These are phyloP conservation scores for Acipenser ruthenus DNA, from an alignment of 2,797 vertebrate genomes.

Conservation along the genomic window DNA sequence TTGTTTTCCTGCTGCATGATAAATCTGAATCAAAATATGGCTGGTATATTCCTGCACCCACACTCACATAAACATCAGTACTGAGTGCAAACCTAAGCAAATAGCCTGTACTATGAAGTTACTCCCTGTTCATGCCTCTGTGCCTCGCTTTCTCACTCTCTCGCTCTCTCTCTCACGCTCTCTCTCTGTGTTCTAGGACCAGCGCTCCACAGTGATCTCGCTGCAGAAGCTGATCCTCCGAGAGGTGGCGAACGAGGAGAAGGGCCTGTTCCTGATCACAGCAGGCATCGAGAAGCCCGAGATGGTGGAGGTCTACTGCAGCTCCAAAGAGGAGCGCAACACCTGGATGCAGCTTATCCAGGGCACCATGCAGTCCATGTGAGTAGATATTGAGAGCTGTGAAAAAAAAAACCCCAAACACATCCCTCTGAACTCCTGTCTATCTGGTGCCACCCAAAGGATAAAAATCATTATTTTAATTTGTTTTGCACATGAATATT, in stretches of 20 bases:
- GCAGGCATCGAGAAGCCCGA: constrained; percentile 78
- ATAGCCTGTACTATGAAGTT: too few species aligned
- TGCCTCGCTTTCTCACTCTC: constrained; percentile 9
- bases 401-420: not conserved
- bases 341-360: constrained; percentile 89
- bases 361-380: constrained; percentile 84
- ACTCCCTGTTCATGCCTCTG: not conserved
- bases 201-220: constrained; percentile 89
- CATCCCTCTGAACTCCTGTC: not conserved
- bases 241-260: constrained; percentile 93
- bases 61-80: too few species aligned
- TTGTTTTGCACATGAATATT: too few species aligned
- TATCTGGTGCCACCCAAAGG: too few species aligned
- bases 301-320: constrained; percentile 89
- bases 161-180: constrained; percentile 17
- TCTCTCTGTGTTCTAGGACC: constrained; percentile 61
- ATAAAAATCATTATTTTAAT: too few species aligned
- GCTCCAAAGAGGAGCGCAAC: constrained; percentile 85
- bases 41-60: too few species aligned
- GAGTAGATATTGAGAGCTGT: constrained; percentile 35
- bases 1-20: too few species aligned
- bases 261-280: constrained; percentile 89
- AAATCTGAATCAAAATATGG: too few species aligned
- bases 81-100: too few species aligned
- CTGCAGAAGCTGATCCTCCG: constrained; percentile 91